Conservation (phyloP, 2,113 vertebrate genomes). For the Hypocryptadius cinnamomeus region DNA sequence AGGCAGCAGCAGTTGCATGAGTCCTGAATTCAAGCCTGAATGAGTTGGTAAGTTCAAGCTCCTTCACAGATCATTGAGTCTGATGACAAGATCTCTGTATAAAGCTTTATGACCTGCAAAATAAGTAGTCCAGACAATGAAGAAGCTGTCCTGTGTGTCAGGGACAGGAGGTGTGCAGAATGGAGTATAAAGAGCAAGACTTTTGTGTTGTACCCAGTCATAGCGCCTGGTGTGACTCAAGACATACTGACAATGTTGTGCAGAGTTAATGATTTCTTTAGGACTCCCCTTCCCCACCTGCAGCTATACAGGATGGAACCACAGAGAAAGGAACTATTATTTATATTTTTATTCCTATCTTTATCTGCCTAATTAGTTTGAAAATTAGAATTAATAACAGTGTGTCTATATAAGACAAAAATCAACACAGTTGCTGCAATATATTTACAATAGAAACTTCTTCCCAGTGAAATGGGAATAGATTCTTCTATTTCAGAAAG, state of each 20-base stretch:
- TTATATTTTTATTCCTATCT: not conserved
- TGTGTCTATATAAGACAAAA: not conserved
- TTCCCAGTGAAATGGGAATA: not conserved
- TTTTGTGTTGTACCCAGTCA: not conserved
- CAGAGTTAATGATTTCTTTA: not conserved
- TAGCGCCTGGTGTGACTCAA: not conserved
- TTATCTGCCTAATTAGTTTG: not conserved
- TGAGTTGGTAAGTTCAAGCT: not conserved
- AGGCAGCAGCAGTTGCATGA: not conserved
- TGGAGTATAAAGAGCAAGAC: not conserved
- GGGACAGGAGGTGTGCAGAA: not conserved
- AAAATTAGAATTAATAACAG: not conserved
- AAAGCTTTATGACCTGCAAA: slow-evolving; percentile 21
- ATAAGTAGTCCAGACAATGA: not conserved
- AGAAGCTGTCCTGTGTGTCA: not conserved
- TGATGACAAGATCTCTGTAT: not conserved
- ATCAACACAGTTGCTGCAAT: not conserved
- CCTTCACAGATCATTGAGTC: slow-evolving; percentile 26
- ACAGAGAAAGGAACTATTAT: not conserved
- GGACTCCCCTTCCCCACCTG: not conserved
- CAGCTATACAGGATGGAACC: not conserved
- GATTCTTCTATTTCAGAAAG: not conserved
- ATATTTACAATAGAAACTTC: not conserved
- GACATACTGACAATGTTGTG: not conserved
- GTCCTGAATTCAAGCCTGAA: not conserved